These are phyloP conservation scores for Phenganax marumi DNA, from an alignment of 92 coral and sea anemone species.

Conservation along the genomic window DNA sequence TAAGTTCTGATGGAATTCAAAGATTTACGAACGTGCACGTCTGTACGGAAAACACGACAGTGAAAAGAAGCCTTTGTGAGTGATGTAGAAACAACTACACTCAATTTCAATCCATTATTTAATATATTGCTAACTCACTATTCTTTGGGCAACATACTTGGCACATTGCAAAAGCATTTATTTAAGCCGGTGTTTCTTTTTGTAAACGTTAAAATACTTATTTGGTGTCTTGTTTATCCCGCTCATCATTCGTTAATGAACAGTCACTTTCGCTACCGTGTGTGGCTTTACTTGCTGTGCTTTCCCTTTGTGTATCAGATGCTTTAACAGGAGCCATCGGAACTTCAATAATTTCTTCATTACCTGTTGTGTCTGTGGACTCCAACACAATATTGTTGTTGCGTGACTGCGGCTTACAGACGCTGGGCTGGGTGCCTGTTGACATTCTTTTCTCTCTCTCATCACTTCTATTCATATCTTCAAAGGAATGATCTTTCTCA, in stretches of 20 bases:
- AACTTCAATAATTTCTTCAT: conserved; percentile 10
- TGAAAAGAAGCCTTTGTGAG: no score
- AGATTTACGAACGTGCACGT: no score
- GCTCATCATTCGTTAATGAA: not conserved
- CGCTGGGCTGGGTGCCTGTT: not conserved
- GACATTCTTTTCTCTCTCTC: not conserved
- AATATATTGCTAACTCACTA: no score
- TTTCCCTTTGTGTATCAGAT: not conserved
- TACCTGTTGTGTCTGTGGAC: conserved; percentile 6
- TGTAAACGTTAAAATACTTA: not conserved
- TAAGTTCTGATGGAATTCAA: no score
- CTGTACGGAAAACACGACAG: no score
- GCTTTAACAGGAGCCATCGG: conserved; percentile 16
- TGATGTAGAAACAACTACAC: no score
- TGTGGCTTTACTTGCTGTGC: not conserved
- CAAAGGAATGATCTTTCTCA: not conserved
- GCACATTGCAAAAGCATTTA: not conserved
- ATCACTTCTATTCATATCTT: not conserved
- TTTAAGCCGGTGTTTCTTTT: not conserved
- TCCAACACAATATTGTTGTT: not conserved
- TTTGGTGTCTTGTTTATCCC: not conserved
- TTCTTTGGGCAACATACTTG: not conserved
- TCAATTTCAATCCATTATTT: no score
- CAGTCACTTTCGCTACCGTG: not conserved
- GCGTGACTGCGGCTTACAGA: not conserved